phyloP scores from a whole-genome alignment of 2,888 invertebrate genomes.

The Drosophila mayaguana region DNA sequence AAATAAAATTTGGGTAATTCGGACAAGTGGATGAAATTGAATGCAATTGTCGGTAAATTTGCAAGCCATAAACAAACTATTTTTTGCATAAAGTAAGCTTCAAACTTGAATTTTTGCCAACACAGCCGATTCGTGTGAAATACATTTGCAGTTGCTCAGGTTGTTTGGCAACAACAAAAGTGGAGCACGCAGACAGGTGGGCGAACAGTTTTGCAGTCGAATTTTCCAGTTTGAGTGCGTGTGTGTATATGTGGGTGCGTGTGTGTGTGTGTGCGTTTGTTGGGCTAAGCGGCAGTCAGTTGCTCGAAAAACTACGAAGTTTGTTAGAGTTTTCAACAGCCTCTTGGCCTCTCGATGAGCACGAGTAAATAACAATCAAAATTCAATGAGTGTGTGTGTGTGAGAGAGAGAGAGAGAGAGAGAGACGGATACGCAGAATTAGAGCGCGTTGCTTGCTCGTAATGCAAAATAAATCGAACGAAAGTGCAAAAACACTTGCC shows the following conservation, averaged over 20 bases:
- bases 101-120: slow-evolving; percentile 45
- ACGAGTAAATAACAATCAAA: slow-evolving; percentile 25
- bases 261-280: background rate
- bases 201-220: slow-evolving; percentile 42
- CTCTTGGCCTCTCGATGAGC: slow-evolving; percentile 32
- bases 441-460: slow-evolving; percentile 25
- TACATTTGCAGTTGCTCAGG: slow-evolving; percentile 20
- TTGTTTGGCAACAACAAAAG: slow-evolving; percentile 20
- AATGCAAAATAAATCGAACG: slow-evolving; percentile 64
- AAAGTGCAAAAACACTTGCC: slow-evolving; percentile 65
- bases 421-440: background rate
- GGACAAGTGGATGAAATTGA: background rate
- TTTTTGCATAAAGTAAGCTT: slow-evolving; percentile 55
- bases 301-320: slow-evolving; percentile 51
- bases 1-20: background rate
- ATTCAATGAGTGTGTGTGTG: background rate
- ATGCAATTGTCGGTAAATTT: slow-evolving; percentile 16
- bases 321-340: slow-evolving; percentile 47
- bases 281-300: slow-evolving; percentile 42
- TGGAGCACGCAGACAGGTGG: slow-evolving; percentile 28
- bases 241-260: slow-evolving; percentile 11
- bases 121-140: slow-evolving; percentile 39
- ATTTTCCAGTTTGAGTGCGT: slow-evolving; percentile 7
- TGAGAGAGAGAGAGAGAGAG: background rate
- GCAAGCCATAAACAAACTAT: slow-evolving; percentile 40